Conservation (phyloP, 2,113 vertebrate genomes). For the Rhinoderma darwinii region DNA sequence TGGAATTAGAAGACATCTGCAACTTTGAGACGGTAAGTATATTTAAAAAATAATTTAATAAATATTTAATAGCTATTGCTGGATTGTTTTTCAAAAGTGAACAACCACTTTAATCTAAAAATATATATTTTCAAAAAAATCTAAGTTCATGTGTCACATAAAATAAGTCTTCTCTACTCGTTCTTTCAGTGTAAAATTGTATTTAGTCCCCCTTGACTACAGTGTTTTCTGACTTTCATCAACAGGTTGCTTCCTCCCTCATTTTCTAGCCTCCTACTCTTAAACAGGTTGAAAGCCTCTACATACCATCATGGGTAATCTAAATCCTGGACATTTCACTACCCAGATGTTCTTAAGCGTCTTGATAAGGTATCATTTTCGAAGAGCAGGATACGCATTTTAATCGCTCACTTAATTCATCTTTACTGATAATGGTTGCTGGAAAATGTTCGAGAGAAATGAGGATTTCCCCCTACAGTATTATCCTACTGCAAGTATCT, state of each 20-base stretch:
- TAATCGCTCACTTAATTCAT: background rate
- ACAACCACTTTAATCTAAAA: too few species aligned
- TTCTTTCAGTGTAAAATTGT: background rate
- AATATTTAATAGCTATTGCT: too few species aligned
- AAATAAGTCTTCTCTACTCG: background rate
- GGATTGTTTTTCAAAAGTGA: too few species aligned
- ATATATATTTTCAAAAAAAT: too few species aligned
- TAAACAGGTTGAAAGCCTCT: background rate
- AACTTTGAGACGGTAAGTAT: too few species aligned
- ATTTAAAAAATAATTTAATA: too few species aligned
- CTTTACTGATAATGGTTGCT: conserved; percentile 19
- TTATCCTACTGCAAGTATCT: conserved; percentile 45
- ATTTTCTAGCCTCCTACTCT: background rate
- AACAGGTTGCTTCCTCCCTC: background rate
- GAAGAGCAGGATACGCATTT: conserved; percentile 19
- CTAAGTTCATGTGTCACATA: background rate
- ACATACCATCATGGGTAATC: background rate
- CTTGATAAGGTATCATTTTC: conserved; percentile 17
- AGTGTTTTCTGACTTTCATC: background rate
- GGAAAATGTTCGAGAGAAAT: conserved; percentile 23
- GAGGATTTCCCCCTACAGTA: conserved; percentile 8
- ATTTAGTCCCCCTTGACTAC: background rate
- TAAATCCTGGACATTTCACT: conserved; percentile 21
- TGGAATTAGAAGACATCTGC: too few species aligned
- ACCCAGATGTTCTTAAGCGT: conserved; percentile 26